Conservation (phyloP, 2,113 vertebrate species). For the Salvelinus fontinalis region DNA sequence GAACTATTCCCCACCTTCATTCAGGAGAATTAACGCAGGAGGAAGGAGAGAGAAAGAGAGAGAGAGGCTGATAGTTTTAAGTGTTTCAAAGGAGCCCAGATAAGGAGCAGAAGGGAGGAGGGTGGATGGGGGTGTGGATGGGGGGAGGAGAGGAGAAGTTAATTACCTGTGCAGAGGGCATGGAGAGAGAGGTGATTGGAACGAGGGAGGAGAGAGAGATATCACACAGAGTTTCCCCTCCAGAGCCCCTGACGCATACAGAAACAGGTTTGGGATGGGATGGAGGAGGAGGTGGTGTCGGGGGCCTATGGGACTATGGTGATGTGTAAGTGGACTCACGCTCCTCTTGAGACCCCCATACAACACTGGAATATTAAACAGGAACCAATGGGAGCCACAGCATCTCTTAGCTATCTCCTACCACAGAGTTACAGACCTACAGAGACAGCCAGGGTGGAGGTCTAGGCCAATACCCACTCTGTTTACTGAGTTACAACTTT, state of each 20-base stretch:
- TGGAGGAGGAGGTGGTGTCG: constrained; percentile 1
- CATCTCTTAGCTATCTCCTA: not conserved
- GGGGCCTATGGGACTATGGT: constrained; percentile 25
- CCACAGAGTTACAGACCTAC: constrained; percentile 17
- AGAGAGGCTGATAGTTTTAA: not conserved
- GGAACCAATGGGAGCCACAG: constrained; percentile 44
- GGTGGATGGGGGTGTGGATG: not conserved
- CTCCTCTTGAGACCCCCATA: constrained; percentile 42
- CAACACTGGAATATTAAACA: constrained; percentile 61
- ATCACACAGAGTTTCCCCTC: constrained; percentile 57
- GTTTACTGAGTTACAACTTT: too few species aligned
- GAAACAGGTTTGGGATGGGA: too few species aligned
- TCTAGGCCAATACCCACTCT: too few species aligned
- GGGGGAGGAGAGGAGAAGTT: constrained; percentile 15
- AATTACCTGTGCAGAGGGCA: constrained; percentile 33
- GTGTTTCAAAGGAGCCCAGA: not conserved
- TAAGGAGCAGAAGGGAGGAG: not conserved
- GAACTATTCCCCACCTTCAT: constrained; percentile 50
- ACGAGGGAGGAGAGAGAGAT: constrained; percentile 54
- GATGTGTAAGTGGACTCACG: not conserved
- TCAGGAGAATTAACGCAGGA: constrained; percentile 60
- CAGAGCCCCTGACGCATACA: constrained; percentile 59
- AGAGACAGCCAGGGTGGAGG: too few species aligned
- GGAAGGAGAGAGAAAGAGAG: constrained; percentile 46
- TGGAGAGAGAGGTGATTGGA: constrained; percentile 36